Conservation (phyloP, 2,888 invertebrate species). For the Epistrophe grossulariae region DNA sequence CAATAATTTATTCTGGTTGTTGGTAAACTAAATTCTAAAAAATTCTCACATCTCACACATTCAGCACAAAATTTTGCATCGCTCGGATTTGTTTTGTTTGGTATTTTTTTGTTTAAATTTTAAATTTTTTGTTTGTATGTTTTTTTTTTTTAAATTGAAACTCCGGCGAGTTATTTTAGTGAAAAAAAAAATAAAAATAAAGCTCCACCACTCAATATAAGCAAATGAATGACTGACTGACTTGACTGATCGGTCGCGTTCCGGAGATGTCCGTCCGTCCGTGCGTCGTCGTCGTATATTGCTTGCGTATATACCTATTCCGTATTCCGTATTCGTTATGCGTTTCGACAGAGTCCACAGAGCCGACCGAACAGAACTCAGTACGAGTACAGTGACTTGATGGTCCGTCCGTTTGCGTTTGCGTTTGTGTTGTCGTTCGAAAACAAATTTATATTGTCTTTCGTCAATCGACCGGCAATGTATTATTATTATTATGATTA, state of each 20-base stretch:
- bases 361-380: slow-evolving; percentile 5
- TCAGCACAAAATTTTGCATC: slow-evolving; percentile 48
- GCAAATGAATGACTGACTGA: slow-evolving; percentile 69
- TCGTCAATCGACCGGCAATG: slow-evolving; percentile 63
- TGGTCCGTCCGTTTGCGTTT: not conserved
- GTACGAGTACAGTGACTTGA: slow-evolving; percentile 37
- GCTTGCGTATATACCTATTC: slow-evolving; percentile 30
- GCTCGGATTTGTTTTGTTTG: not conserved
- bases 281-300: slow-evolving; percentile 1
- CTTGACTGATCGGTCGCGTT: slow-evolving; percentile 64
- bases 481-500: slow-evolving; percentile 60
- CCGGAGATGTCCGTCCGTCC: slow-evolving; percentile 28
- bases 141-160: slow-evolving; percentile 44
- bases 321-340: slow-evolving; percentile 49
- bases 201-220: slow-evolving; percentile 57
- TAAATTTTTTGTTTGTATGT: not conserved
- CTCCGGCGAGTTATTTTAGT: slow-evolving; percentile 38
- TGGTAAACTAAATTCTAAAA: slow-evolving; percentile 9
- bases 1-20: slow-evolving; percentile 26
- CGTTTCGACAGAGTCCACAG: slow-evolving; percentile 33
- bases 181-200: slow-evolving; percentile 38
- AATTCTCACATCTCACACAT: slow-evolving; percentile 49
- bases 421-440: slow-evolving; percentile 41
- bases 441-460: slow-evolving; percentile 73
- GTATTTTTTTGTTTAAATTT: not conserved